Evolutionary conservation across 2,113 vertebrate species (phyloP).

Genomic region (Rhinoderma darwinii): DNA sequence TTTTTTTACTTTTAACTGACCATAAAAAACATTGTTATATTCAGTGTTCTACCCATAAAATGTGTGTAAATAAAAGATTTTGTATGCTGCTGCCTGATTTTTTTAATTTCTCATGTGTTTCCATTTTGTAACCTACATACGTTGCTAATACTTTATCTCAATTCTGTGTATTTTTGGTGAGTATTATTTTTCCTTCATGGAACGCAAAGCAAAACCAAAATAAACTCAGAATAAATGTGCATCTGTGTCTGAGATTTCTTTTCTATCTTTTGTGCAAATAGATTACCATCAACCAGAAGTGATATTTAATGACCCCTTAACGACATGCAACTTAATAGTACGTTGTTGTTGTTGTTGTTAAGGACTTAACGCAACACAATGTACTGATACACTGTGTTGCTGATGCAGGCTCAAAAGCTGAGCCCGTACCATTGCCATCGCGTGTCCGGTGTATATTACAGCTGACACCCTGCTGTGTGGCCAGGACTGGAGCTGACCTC

Average conservation of each 20-base stretch:
- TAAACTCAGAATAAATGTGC: constrained; percentile 52
- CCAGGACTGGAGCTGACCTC: no score
- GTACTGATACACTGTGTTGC: no score
- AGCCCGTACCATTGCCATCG: no score
- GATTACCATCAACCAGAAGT: no score
- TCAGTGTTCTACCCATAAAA: not conserved
- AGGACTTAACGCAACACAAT: no score
- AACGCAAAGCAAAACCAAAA: constrained; percentile 46
- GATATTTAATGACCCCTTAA: no score
- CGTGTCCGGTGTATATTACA: no score
- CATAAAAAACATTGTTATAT: not conserved
- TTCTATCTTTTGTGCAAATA: not conserved
- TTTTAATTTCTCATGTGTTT: constrained; percentile 45
- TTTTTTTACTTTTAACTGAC: not conserved
- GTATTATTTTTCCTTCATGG: constrained; percentile 22
- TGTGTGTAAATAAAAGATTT: constrained; percentile 1
- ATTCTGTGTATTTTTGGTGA: constrained; percentile 25
- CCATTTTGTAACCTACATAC: constrained; percentile 25
- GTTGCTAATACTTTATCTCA: not conserved
- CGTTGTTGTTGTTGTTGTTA: no score
- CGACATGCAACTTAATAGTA: no score
- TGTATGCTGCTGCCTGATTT: constrained; percentile 31
- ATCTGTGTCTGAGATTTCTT: not conserved
- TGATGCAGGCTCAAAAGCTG: no score
- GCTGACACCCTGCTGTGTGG: no score